Base-by-base conservation (phyloP, 2,113 vertebrate species). In the Prochilodus magdalenae region DNA sequence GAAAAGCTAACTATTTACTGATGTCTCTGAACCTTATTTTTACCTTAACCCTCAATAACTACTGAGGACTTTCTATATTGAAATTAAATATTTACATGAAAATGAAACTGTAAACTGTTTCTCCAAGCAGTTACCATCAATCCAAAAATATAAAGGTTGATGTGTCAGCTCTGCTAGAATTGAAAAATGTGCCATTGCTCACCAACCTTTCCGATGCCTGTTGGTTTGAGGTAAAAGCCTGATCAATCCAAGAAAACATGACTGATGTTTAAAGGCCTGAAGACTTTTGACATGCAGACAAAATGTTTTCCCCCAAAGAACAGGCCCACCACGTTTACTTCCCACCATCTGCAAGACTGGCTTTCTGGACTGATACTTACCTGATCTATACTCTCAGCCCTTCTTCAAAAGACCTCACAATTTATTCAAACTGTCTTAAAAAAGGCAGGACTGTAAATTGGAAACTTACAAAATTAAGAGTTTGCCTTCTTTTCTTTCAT, bases 171-270 rank as follows among this genome's bases (percentile, higher is more conserved):
- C 85, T 76, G 87, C 90, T 82, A 87, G 88, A 92, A 89, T 82
- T 89, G 84, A 89, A 93, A 92, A 92, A 85, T 24, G 85, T 89
- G 87, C 84, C 84, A 86, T 90, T 91, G 87, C 89, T 93, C 94
- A 95, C 94, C 94, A 94, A 94, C 94, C 94, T 95, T 95, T 95
- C 94, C 92, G 94, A 94, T 91, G 94, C 89, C 94, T 95, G 94
- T 94, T 94, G 94, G 94, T 94, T 94, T 95, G 94, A 92, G 94
- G 94, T 95, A 95, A 95, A 93, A 94, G 94, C 94, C 94, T 94
- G 94, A 93, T 87, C 90, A 88, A 90, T 92, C 92, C 91, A 92
- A 93, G 91, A 91, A 92, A 88, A 93, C 89, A 92, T 82, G 91
- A 91, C 92, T 92, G 87, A 90, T 86, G 89, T 87, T 91, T 90